phyloP scores from a whole-genome alignment of 53 echinoderm and acorn worm species.

The Apostichopus leukothele region DNA sequence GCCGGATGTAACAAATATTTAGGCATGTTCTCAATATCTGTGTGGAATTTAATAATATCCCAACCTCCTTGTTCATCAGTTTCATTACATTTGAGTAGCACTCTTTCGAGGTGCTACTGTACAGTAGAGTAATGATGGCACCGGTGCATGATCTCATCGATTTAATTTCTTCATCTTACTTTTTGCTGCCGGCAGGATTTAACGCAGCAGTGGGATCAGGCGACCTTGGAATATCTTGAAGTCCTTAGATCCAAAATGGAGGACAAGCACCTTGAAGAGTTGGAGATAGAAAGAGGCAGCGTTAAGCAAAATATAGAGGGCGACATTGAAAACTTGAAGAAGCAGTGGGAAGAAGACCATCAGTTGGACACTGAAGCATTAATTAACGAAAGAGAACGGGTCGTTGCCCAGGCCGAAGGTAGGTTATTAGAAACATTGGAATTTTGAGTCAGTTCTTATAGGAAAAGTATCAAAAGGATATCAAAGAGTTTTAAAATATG shows the following conservation, averaged over 20 bases:
- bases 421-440: neutral
- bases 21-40: too few species aligned
- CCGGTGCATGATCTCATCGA: neutral
- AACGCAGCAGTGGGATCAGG: constrained; percentile 88
- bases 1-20: too few species aligned
- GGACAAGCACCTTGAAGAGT: constrained; percentile 65
- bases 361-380: constrained; percentile 72
- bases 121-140: neutral
- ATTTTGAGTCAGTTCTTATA: too few species aligned
- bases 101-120: too few species aligned
- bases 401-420: constrained; percentile 96
- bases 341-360: constrained; percentile 66
- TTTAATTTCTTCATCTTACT: neutral
- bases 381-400: constrained; percentile 75
- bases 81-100: too few species aligned
- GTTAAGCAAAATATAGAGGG: constrained; percentile 49
- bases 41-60: too few species aligned
- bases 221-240: constrained; percentile 73
- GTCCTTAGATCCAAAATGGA: constrained; percentile 80
- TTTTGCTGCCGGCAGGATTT: constrained; percentile 57
- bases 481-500: too few species aligned
- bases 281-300: constrained; percentile 61
- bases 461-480: too few species aligned
- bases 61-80: too few species aligned
- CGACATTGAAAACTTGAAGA: constrained; percentile 55